These are phyloP conservation scores for rabbit (Oryctolagus cuniculus) DNA, from an alignment of 2,113 vertebrate genomes.

Conservation along the genomic window mOryCun1.1 NC_091442.1:113853501-113854000, in stretches of 20 bases:
- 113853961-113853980: too few species aligned
- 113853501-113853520: neutral
- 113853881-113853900: too few species aligned
- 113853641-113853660: neutral
- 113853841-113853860: too few species aligned
- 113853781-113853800: neutral
- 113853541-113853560: too few species aligned
- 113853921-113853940: too few species aligned
- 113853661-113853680: accelerated
- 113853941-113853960: too few species aligned
- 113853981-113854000: too few species aligned
- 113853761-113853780: neutral
- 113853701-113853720: neutral
- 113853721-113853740: slow-evolving; percentile 11
- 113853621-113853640: neutral
- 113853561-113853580: too few species aligned
- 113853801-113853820: neutral
- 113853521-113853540: neutral
- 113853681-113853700: neutral
- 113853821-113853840: too few species aligned
- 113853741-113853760: neutral
- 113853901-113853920: too few species aligned
- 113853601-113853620: neutral
- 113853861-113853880: too few species aligned
- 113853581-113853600: too few species aligned